These are phyloP conservation scores for Drosophila yakuba DNA, from an alignment of 1,140 invertebrate genomes.

Conservation along the genomic window DNA sequence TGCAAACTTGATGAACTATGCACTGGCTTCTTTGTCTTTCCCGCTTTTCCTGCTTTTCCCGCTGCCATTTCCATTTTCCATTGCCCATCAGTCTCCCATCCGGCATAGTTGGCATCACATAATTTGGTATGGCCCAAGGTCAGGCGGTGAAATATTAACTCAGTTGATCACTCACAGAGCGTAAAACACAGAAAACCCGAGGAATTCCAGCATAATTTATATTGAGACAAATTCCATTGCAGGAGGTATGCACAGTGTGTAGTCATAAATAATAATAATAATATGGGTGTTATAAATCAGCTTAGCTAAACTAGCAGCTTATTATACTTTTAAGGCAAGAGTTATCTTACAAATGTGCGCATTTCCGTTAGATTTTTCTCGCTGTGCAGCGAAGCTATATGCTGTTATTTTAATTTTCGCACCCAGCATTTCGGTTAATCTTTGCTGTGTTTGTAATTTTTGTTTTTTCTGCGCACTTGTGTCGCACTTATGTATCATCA, in stretches of 20 bases:
- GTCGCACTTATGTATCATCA: slow-evolving; percentile 34
- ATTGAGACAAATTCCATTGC: neutral
- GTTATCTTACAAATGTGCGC: no score
- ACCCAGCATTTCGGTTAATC: slow-evolving; percentile 20
- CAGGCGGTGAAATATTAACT: slow-evolving; percentile 32
- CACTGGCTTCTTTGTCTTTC: slow-evolving; percentile 14
- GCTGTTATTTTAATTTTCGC: slow-evolving; percentile 13
- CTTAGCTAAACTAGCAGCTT: no score
- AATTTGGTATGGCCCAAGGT: slow-evolving; percentile 25
- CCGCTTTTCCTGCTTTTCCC: slow-evolving; percentile 1
- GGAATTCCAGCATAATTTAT: neutral
- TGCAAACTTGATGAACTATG: slow-evolving; percentile 75
- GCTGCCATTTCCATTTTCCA: neutral
- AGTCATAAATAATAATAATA: no score
- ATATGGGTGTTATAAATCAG: no score
- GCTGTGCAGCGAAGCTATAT: neutral
- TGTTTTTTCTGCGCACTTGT: slow-evolving; percentile 14
- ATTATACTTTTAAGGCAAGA: no score
- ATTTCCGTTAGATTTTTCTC: neutral
- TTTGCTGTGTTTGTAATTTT: slow-evolving; percentile 5
- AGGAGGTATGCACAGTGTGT: neutral
- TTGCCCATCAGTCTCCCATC: neutral
- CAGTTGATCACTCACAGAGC: slow-evolving; percentile 19
- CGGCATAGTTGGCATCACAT: slow-evolving; percentile 10
- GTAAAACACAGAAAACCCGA: neutral